Conservation (phyloP, 1,140 invertebrate genomes). For the Ephestia elutella region DNA sequence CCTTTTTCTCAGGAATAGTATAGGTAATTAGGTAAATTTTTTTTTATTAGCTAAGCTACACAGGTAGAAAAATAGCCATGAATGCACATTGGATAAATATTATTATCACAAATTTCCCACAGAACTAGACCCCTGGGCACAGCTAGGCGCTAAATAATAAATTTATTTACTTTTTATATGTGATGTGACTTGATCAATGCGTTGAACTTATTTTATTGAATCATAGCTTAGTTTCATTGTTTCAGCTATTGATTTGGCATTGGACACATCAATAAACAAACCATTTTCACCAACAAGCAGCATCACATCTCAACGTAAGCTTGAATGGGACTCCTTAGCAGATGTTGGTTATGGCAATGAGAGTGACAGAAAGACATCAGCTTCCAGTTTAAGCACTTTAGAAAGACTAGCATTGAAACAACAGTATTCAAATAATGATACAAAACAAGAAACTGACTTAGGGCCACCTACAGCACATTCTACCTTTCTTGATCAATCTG, state of each 20-base stretch:
- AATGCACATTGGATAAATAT: too few relatives aligned
- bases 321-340: slow-evolving; percentile 86
- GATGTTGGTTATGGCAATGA: slow-evolving; percentile 83
- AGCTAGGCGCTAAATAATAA: too few relatives aligned
- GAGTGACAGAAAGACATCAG: slow-evolving; percentile 60
- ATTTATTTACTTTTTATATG: too few relatives aligned
- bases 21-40: too few relatives aligned
- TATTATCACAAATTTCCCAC: too few relatives aligned
- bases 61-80: too few relatives aligned
- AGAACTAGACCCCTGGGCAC: too few relatives aligned
- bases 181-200: too few relatives aligned
- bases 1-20: too few relatives aligned
- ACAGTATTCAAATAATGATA: slow-evolving; percentile 62
- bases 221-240: slow-evolving; percentile 6
- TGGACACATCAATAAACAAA: slow-evolving; percentile 57
- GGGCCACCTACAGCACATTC: slow-evolving; percentile 65
- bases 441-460: slow-evolving; percentile 39
- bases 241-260: slow-evolving; percentile 47
- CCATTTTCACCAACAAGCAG: slow-evolving; percentile 78
- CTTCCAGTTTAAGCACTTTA: slow-evolving; percentile 74
- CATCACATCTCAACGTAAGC: slow-evolving; percentile 77
- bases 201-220: too few relatives aligned
- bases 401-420: slow-evolving; percentile 75
- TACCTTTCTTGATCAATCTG: slow-evolving; percentile 52
- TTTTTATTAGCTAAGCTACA: too few relatives aligned